Evolutionary conservation across 2,113 vertebrate species (phyloP), one percentile per base, ranked within the genome.

Genomic region (Ciconia stormi): DNA sequence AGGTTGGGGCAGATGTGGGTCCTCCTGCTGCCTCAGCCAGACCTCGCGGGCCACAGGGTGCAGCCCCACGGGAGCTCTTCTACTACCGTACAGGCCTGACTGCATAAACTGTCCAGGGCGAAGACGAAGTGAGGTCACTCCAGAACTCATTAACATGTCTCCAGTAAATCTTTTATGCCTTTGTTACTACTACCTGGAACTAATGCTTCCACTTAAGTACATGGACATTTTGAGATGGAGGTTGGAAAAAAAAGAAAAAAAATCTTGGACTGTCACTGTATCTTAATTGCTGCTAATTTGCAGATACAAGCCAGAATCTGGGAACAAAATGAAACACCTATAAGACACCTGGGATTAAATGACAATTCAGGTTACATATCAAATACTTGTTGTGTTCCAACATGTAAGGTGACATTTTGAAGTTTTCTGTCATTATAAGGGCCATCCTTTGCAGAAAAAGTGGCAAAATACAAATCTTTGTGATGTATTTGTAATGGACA

Each of bases 31-130:
- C 42, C 49, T 61, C 40, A 47, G 73, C 22, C 72, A 81, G 38
- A 66, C 7, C 15, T 59, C 6, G 1, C 0, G 0, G 42, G 36
- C 63, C 4, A 6, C 10, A 14, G 36, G 10, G 20, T 10, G 13
- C 42, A 87, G 81, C 32, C 19, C 44, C 19, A 2, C 0, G 0
- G 34, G 18, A 32, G n/a, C 36, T 66, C 55, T 29, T 38, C 53
- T 50, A 8, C 58, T 3, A 0, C 0, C 0, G 49, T 73, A 84
- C n/a, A 61, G 82, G 49, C 29, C 25, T 38, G 67, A 47, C 36
- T 50, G 49, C 14, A 29, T 30, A 38, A 62, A 40, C 47, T 32
- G 11, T 11, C 15, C 3, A 26, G 18, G 25, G 42, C 0, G 3
- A 72, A 76, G 65, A 73, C 1, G 2, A 90, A 81, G 87, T 59